Evolutionary conservation across 2,113 vertebrate species (phyloP), one percentile per base, ranked within the genome.

Genomic region (Platysteira castanea): DNA sequence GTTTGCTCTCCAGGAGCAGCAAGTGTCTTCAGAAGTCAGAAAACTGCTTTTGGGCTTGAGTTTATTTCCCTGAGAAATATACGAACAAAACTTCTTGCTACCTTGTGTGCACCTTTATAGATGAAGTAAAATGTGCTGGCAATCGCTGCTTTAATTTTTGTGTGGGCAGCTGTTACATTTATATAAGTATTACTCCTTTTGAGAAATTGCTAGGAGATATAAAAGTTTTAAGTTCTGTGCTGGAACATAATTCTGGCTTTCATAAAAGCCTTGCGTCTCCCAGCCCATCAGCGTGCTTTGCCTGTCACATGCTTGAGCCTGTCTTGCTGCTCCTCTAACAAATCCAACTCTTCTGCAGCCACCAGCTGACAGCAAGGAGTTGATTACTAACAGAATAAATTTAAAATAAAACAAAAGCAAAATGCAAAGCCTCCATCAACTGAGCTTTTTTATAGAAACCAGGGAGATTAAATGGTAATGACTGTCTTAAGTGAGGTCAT

Each of bases 101-200:
- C 82, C 61, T 84, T 53, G n/a, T 1, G 2, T 92, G 52, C 64
- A 37, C 56, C 67, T 94, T 89, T 93, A 84, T 53, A 94, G 83
- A 57, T 37, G 47, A 78, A 93, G 64, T 52, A 46, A 81, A 93
- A 73, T 30, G 21, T 57, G 35, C 70, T 80, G 76, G 41, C 78
- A 97, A 30, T 90, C 15, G 23, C 71, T 63, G 42, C 82, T 93
- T 90, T 94, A 88, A 92, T 97, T 96, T 95, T 95, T 89, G 78
- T 78, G 75, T 52, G 74, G 89, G 89, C 73, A 82, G 78, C 79
- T 84, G n/a, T 86, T 96, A 56, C 31, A 33, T 89, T 88, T 93
- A 28, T 91, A 0, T 49, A 87, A 85, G 63, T 90, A 30, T 75
- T 91, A 41, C 50, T 80, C 30, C 39, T 89, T 94, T 67, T 79